Evolutionary conservation across 2,797 vertebrate genomes (phyloP).

Genomic region (Propithecus deckenii): DNA sequence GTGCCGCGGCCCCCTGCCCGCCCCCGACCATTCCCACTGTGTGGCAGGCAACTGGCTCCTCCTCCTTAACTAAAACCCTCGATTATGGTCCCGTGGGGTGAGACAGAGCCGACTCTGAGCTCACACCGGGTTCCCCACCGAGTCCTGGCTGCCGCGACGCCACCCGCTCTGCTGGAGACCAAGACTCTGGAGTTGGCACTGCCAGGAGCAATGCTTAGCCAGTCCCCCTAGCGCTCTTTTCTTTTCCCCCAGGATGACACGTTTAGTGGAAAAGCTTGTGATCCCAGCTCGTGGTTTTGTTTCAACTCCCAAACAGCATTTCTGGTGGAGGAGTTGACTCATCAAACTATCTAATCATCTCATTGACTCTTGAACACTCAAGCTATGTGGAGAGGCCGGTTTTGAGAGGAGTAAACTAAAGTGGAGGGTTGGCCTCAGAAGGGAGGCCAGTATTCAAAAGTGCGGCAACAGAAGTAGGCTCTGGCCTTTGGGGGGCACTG

Average conservation of each 20-base stretch:
- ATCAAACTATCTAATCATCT: background rate
- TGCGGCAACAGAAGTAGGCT: background rate
- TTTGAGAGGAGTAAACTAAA: background rate
- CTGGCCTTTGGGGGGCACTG: slow-evolving; percentile 65
- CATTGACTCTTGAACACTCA: background rate
- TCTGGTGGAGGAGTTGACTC: slow-evolving; percentile 11
- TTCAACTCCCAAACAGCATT: background rate
- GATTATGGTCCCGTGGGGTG: slow-evolving; percentile 2
- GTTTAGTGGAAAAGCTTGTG: background rate
- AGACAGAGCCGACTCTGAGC: background rate
- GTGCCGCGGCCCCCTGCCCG: accelerated
- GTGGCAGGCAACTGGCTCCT: slow-evolving; percentile 4
- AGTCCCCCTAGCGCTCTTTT: background rate
- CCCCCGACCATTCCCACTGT: background rate
- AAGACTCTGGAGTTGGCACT: background rate
- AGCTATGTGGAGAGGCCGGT: background rate
- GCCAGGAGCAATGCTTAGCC: accelerated
- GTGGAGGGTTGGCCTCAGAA: background rate
- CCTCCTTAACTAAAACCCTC: slow-evolving; percentile 67
- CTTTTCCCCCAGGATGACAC: background rate
- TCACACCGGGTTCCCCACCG: accelerated
- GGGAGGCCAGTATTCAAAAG: background rate
- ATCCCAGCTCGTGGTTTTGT: background rate
- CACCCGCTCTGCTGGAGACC: too few relatives aligned
- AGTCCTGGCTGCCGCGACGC: accelerated